Evolutionary conservation across 2,113 vertebrate genomes (phyloP), one percentile per base, ranked within the genome.

Genomic region (Phoenicopterus ruber): DNA sequence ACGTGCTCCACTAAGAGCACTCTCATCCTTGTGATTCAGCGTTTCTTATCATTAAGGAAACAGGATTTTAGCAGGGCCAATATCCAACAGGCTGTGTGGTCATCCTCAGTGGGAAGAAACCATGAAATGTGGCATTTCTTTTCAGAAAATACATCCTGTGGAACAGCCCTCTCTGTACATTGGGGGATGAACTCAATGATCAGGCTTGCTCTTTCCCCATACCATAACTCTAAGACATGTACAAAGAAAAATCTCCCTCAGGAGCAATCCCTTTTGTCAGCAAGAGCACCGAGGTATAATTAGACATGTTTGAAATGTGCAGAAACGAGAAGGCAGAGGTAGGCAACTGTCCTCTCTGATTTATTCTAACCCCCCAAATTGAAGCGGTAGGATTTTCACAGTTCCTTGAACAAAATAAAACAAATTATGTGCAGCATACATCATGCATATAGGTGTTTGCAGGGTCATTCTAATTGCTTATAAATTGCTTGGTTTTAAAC

Each of bases 351-450:
- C 36, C 17, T 54, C 50, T 80, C 40, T 11, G 32, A 17, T 52
- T 76, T 70, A 61, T 59, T 77, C 31, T 65, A 92, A 52, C 0
- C 0, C 7, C 29, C 17, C 13, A 88, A 61, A 47, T 0, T 61
- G 21, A 93, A 61, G 44, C 1, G 3, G 47, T 26, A 88, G 16
- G 19, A 63, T 54, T 70, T 55, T 55, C 79, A n/a, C 52, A 80
- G 40, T 21, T 91, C 21, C 38, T 78, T n/a, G 28, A 82, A 63
- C n/a, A 82, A 81, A 91, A 80, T 38, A 52, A 88, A 66, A 50
- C 24, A 38, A 72, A 49, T 31, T 22, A 36, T 2, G 8, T 15
- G n/a, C 21, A 81, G 76, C 34, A 83, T 6, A 40, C 14, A 49
- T 24, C 26, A 57, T 2, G 29, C 26, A 73, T 8, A 6, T 24